These are phyloP conservation scores for Sceliomorpha sp. DNA, from an alignment of 2,888 invertebrate genomes.

Conservation along the genomic window DNA sequence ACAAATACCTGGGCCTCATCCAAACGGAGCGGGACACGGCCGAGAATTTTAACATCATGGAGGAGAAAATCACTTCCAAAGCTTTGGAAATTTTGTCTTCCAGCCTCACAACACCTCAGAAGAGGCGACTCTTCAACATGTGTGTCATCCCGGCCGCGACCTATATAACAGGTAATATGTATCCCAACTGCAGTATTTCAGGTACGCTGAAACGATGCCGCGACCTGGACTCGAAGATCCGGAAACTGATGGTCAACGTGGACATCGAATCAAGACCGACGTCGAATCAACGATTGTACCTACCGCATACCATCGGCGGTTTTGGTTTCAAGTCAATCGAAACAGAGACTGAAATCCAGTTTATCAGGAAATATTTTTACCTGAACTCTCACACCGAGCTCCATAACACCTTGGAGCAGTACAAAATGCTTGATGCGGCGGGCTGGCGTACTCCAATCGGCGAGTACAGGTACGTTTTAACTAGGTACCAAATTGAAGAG, in stretches of 20 bases:
- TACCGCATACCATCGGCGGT: neutral
- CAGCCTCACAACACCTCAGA: no score
- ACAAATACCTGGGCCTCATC: no score
- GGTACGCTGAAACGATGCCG: slow-evolving; percentile 3
- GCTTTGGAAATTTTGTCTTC: no score
- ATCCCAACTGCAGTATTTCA: neutral
- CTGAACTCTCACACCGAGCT: neutral
- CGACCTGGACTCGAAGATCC: slow-evolving; percentile 1
- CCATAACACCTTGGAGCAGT: neutral
- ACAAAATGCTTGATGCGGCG: no score
- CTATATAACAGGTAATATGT: no score
- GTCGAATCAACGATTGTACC: no score
- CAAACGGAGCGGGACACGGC: no score
- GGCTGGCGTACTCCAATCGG: no score
- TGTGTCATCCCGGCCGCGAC: no score
- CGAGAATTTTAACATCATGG: no score
- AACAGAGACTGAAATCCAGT: neutral
- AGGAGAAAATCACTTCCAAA: no score
- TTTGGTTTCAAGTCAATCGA: neutral
- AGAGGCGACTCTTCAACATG: no score
- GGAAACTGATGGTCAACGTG: neutral
- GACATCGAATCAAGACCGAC: neutral
- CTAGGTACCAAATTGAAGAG: neutral
- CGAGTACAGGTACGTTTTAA: neutral
- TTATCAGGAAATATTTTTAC: neutral